Percentiles rank a stretch among this genome's conserved stretches.
These are phyloP conservation scores for Melanocharis versteri DNA, from an alignment of 2,113 vertebrate species.

Conservation along the genomic window DNA sequence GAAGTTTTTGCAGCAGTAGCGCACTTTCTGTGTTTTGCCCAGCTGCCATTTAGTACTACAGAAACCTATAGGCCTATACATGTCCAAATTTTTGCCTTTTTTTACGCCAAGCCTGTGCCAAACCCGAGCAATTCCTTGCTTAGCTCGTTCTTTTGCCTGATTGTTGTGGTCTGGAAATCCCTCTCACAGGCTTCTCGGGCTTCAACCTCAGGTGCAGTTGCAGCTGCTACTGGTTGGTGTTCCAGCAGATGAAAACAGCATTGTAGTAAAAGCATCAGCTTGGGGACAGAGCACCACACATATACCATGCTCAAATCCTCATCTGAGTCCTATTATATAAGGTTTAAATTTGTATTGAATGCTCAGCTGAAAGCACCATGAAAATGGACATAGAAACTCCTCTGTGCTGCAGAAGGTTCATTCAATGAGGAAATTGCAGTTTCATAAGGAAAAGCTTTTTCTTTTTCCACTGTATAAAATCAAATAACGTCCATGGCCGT, in stretches of 20 bases:
- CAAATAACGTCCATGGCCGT: background rate
- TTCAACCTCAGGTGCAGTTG: background rate
- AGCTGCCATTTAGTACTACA: background rate
- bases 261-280: background rate
- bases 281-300: background rate
- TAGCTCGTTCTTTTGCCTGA: background rate
- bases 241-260: background rate
- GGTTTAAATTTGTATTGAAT: rapidly evolving
- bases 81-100: background rate
- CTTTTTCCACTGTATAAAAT: background rate
- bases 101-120: background rate
- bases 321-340: background rate
- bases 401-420: background rate
- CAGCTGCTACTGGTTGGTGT: background rate
- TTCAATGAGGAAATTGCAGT: background rate
- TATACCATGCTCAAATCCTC: background rate
- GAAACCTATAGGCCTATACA: background rate
- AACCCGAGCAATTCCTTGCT: background rate
- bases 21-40: background rate
- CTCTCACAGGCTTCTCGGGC: background rate
- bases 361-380: background rate
- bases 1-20: background rate
- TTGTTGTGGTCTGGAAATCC: background rate
- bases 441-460: background rate
- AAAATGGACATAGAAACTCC: background rate